phyloP scores from a whole-genome alignment of 2,888 invertebrate genomes.

The Linnaemya vulpina region DNA sequence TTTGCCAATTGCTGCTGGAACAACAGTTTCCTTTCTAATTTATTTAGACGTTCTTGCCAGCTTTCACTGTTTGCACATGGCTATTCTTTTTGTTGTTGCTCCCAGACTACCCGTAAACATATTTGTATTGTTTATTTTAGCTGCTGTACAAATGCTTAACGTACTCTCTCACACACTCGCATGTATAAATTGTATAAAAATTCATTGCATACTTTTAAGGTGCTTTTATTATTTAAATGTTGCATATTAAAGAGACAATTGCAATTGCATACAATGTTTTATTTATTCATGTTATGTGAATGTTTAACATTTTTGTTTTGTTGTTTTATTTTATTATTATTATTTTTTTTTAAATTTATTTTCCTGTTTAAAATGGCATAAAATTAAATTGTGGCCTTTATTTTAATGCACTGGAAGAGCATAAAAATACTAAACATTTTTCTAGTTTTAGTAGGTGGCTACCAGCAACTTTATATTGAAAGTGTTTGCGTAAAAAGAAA shows the following conservation, averaged over 20 bases:
- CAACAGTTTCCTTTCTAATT: background rate
- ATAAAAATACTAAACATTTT: constrained; percentile 17
- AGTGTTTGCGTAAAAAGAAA: background rate
- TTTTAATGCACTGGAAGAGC: constrained; percentile 7
- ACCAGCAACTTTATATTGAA: background rate
- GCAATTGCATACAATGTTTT: constrained; percentile 44
- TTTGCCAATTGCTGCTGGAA: background rate
- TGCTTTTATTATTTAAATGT: constrained; percentile 71
- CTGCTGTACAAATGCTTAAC: constrained; percentile 35
- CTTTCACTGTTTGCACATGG: background rate
- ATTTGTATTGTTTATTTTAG: constrained; percentile 6
- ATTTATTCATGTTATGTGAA: constrained; percentile 60
- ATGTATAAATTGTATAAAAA: constrained; percentile 63
- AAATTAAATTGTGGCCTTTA: constrained; percentile 67
- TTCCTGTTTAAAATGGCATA: constrained; percentile 56
- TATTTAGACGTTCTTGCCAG: background rate
- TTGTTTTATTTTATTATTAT: no score
- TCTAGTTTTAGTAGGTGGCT: background rate
- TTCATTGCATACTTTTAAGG: constrained; percentile 72
- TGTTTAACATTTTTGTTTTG: constrained; percentile 10
- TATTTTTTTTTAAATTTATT: no score
- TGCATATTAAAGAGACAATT: constrained; percentile 64
- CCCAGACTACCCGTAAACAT: background rate
- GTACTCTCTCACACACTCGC: background rate
- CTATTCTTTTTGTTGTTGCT: background rate